Evolutionary conservation across 2,113 vertebrate genomes (phyloP), one percentile per base, ranked within the genome.

Genomic region (Vireo altiloquus): DNA sequence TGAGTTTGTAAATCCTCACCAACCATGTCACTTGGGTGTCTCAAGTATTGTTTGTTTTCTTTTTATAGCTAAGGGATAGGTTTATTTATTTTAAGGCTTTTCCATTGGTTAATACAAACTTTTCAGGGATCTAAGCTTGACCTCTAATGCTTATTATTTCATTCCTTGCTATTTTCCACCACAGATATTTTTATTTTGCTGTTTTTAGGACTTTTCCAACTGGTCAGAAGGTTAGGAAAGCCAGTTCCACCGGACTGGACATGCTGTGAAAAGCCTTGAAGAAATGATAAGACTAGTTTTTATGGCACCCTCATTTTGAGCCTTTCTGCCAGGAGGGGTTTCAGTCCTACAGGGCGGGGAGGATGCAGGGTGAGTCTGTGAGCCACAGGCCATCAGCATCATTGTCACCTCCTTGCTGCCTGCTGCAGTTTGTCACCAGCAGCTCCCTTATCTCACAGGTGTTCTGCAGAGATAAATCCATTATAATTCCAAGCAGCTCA

Each of bases 391-490:
- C 39, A 27, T 49, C 42, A 13, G 19, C 1, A 7, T 20, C 30
- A 37, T 21, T 66, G n/a, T 53, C 84, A 59, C 23, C 33, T 77
- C 25, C 1, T 33, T 50, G 22, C n/a, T 87, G 40, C 81, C 69
- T 71, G 61, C 66, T 69, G 76, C 30, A 5, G 10, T 79, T 64
- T 44, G 14, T 49, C 74, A 79, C 15, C 49, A 68, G 50, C 63
- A 61, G 11, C 59, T 90, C 52, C 33, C 82, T 92, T 92, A 86
- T 70, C 90, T 95, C 54, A 17, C 87, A 83, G 85, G 89, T 94
- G 87, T 80, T 94, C 75, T 80, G 60, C 11, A 4, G 71, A 91
- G 89, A 94, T 96, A 95, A 95, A 92, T 44, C 85, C 59, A 63
- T 70, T 70, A 6, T 25, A 44, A 87, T 88, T 76, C 63, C 79